phyloP scores from a whole-genome alignment of 2,113 vertebrate genomes.

The Boulengeromyrus knoepffleri region DNA sequence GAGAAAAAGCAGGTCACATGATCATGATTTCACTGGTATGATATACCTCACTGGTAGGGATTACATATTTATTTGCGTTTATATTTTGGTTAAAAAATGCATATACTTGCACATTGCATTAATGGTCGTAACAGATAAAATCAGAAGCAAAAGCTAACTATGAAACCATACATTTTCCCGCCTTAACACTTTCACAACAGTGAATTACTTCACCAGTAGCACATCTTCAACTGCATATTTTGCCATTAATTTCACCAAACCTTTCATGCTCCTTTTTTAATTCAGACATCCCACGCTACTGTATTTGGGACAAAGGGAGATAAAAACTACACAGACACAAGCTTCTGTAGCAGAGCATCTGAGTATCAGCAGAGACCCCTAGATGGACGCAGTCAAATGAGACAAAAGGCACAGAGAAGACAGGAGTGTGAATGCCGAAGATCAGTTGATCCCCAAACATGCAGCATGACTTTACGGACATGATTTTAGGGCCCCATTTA shows the following conservation, averaged over 20 bases:
- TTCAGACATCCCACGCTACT: background rate
- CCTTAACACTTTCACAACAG: background rate
- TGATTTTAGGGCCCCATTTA: background rate
- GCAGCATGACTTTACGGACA: background rate
- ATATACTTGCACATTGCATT: background rate
- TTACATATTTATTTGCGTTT: background rate
- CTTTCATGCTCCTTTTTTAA: background rate
- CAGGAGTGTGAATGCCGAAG: background rate
- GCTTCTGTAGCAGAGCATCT: background rate
- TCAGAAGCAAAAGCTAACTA: background rate
- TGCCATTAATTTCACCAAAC: background rate
- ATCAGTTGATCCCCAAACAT: background rate
- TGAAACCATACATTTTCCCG: background rate
- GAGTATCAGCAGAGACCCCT: background rate
- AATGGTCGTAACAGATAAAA: background rate
- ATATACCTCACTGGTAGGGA: background rate
- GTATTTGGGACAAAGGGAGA: background rate
- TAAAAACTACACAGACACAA: background rate
- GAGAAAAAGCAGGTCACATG: slow-evolving; percentile 27
- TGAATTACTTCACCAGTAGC: background rate
- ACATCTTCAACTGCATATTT: background rate
- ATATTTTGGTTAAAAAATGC: background rate
- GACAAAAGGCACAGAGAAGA: background rate
- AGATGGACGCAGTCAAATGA: background rate
- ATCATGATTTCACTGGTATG: background rate